A percentile compares a stretch with the other conserved stretches of the same genome.
These are phyloP conservation scores for Zophobas atratus DNA, from an alignment of 1,140 invertebrate species.

Conservation along the genomic window DNA sequence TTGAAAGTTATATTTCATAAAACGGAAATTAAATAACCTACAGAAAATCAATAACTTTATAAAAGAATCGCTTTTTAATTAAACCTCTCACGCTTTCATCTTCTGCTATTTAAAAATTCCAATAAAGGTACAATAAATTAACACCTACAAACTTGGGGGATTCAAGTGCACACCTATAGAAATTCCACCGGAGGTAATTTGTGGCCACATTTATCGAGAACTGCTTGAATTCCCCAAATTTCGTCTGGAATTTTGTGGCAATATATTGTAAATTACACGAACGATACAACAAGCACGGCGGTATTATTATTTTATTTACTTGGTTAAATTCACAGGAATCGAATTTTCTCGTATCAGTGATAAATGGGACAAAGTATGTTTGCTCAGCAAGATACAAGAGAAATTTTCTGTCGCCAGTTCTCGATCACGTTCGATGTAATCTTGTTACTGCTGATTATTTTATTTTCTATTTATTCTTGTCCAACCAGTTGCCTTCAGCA, in stretches of 20 bases:
- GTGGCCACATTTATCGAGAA: background rate
- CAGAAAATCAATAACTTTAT: conserved; percentile 16
- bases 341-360: background rate
- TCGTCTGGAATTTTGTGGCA: background rate
- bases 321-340: conserved; percentile 19
- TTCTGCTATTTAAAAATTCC: background rate
- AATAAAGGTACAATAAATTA: background rate
- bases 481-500: background rate
- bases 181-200: conserved; percentile 10
- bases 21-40: background rate
- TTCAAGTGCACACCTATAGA: background rate
- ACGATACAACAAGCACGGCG: background rate
- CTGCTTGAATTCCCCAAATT: background rate
- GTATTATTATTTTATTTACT: conserved; percentile 19
- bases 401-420: conserved; percentile 18
- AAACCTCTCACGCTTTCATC: background rate
- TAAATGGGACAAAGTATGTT: conserved; percentile 4
- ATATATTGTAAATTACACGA: background rate
- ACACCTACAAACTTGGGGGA: background rate
- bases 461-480: conserved; percentile 13
- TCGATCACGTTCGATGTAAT: conserved; percentile 21
- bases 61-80: background rate
- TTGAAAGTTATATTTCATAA: conserved; percentile 19
- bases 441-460: conserved; percentile 28
- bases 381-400: conserved; percentile 12